Conservation (phyloP, 2,113 vertebrate species). For the Thunnus thynnus region DNA sequence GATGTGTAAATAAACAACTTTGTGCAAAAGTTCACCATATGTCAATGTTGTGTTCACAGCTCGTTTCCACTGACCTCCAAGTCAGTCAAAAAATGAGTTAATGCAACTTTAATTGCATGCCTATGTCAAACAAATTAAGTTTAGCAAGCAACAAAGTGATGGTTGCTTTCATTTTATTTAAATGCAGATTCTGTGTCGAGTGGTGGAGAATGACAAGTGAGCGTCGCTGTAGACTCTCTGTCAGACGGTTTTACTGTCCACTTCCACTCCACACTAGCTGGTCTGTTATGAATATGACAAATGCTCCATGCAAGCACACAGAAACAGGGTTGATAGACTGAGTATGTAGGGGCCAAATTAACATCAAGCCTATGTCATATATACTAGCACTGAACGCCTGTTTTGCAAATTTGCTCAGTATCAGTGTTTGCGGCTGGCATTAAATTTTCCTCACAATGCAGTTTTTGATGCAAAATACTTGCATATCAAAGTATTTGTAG, state of each 20-base stretch:
- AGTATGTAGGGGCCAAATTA: too few relatives aligned
- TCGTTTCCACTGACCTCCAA: too few relatives aligned
- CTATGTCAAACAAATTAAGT: too few relatives aligned
- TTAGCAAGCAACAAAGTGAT: too few relatives aligned
- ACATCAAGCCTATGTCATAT: background rate
- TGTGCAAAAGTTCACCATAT: too few relatives aligned
- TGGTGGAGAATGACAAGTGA: background rate
- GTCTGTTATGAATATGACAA: background rate
- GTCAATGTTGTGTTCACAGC: too few relatives aligned
- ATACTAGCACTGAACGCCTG: background rate
- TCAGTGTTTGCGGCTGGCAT: background rate
- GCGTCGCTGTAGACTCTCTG: background rate
- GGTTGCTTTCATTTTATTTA: too few relatives aligned
- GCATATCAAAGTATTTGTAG: slow-evolving; percentile 1
- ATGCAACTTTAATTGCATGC: too few relatives aligned
- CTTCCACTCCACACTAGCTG: background rate
- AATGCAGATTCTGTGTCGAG: too few relatives aligned
- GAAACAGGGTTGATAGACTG: background rate
- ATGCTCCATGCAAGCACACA: slow-evolving; percentile 1
- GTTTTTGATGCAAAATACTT: background rate
- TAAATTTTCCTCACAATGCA: background rate
- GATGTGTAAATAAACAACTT: too few relatives aligned
- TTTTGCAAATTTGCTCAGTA: background rate
- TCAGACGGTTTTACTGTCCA: background rate
- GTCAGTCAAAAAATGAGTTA: too few relatives aligned